Evolutionary conservation across 2,888 invertebrate genomes (phyloP).

Genomic region (Eugnorisma glareosa): DNA sequence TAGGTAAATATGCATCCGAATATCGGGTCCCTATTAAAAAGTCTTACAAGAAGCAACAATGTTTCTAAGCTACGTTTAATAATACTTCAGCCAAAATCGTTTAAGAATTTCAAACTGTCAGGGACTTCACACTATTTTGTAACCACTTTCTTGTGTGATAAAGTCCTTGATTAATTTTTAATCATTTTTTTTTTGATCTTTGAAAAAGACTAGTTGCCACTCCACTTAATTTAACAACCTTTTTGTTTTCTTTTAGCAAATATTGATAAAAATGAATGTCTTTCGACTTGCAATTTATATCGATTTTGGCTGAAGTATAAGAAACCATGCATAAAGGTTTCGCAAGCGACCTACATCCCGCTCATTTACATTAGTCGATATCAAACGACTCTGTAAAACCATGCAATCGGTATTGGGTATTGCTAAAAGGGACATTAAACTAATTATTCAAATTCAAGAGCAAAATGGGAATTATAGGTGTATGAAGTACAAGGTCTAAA

Average conservation of each 20-base stretch:
- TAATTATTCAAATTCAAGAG: neutral
- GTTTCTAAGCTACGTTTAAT: neutral
- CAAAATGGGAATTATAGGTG: too few relatives aligned
- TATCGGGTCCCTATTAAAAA: neutral
- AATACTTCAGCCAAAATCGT: constrained; percentile 22
- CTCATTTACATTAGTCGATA: constrained; percentile 49
- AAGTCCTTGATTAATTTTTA: too few relatives aligned
- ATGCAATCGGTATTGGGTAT: constrained; percentile 10
- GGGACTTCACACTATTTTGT: too few relatives aligned
- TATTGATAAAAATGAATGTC: neutral
- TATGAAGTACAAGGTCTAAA: too few relatives aligned
- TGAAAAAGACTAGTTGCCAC: neutral
- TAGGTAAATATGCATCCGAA: too few relatives aligned
- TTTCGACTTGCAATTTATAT: neutral
- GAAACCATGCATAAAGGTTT: constrained; percentile 25
- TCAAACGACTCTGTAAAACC: constrained; percentile 45
- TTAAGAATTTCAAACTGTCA: neutral
- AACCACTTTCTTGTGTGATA: too few relatives aligned
- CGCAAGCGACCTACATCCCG: constrained; percentile 37
- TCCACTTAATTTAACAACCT: neutral
- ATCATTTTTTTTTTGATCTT: too few relatives aligned
- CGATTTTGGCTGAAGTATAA: constrained; percentile 31
- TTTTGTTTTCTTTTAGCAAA: neutral
- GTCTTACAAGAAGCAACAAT: neutral
- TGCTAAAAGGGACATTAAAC: neutral